phyloP scores from a whole-genome alignment of 2,113 vertebrate species.

The Trogon surrucura region DNA sequence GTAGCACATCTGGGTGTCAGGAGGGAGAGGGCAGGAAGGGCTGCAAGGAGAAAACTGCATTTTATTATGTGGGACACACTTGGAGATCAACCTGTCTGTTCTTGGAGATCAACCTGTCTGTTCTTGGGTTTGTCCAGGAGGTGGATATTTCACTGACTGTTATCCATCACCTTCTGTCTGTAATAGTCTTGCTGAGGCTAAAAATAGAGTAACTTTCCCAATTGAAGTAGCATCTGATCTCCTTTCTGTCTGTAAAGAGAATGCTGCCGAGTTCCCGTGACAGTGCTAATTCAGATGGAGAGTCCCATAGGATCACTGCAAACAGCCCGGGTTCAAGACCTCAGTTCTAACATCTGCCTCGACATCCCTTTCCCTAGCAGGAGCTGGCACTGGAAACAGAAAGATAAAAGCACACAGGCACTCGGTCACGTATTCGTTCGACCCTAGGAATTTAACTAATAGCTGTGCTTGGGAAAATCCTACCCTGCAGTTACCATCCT shows the following conservation, averaged over 20 bases:
- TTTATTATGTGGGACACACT: neutral
- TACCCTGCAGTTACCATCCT: neutral
- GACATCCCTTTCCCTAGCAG: neutral
- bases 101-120: rapidly evolving
- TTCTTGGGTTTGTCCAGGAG: neutral
- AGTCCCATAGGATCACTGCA: neutral
- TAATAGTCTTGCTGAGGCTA: neutral
- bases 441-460: neutral
- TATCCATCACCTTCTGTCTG: neutral
- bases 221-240: neutral
- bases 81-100: rapidly evolving
- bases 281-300: neutral
- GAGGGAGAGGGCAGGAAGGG: neutral
- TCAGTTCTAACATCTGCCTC: neutral
- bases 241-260: neutral
- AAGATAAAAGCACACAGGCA: neutral
- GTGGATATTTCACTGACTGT: neutral
- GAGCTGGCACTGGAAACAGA: neutral
- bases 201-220: neutral
- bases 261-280: neutral
- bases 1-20: neutral
- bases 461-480: conserved; percentile 27
- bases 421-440: neutral
- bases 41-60: neutral
- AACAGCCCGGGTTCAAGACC: neutral